Evolutionary conservation across 2,888 invertebrate species (phyloP).

Genomic region (Drosophila meridionalis): DNA sequence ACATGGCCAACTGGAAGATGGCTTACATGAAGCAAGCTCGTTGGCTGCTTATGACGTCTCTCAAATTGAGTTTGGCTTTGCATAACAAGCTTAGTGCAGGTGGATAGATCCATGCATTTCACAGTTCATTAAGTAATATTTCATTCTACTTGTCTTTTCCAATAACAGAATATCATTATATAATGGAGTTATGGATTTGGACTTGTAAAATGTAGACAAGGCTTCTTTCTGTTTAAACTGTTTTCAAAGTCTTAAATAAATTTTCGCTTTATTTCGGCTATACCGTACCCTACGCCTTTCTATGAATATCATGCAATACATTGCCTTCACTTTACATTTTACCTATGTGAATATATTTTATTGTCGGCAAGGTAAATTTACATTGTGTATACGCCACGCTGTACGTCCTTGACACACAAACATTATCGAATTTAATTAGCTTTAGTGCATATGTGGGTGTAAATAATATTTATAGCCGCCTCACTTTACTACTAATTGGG

Average conservation of each 20-base stretch:
- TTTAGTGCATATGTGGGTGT: neutral
- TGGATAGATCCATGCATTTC: neutral
- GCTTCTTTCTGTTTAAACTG: no score
- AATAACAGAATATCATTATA: neutral
- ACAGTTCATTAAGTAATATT: neutral
- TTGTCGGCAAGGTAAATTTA: neutral
- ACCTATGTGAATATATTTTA: conserved; percentile 19
- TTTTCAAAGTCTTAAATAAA: no score
- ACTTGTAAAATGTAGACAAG: neutral
- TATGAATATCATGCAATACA: neutral
- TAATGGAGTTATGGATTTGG: neutral
- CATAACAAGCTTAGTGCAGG: neutral
- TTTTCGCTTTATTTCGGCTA: neutral
- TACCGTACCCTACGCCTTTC: neutral
- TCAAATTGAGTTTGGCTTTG: neutral
- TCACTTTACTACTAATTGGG: neutral
- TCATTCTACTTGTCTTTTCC: neutral
- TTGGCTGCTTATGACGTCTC: neutral
- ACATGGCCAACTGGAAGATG: neutral
- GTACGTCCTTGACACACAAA: neutral
- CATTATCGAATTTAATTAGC: conserved; percentile 25
- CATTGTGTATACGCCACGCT: conserved; percentile 4
- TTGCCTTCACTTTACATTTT: conserved; percentile 7
- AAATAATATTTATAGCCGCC: neutral
- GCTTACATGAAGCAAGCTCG: neutral